Percentiles rank a stretch among this genome's conserved stretches.
phyloP scores from a whole-genome alignment of 1,140 invertebrate genomes.

The Drosophila pachea region DNA sequence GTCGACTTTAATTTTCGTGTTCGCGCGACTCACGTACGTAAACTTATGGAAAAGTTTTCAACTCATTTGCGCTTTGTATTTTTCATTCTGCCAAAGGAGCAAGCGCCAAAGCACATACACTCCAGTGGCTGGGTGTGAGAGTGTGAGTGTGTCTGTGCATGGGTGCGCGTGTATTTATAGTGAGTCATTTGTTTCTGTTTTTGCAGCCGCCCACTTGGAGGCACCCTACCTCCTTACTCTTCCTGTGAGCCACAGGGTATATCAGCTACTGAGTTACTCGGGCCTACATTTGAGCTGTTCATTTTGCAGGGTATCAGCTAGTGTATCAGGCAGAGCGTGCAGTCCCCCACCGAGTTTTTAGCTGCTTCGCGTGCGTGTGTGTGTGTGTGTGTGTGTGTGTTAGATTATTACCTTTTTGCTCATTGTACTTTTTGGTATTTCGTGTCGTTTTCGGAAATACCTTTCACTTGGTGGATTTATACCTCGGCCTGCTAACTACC shows the following conservation, averaged over 20 bases:
- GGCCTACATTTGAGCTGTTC: not conserved
- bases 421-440: slow-evolving; percentile 56
- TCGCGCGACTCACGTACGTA: slow-evolving; percentile 43
- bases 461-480: slow-evolving; percentile 50
- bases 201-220: slow-evolving; percentile 45
- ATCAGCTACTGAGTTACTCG: not conserved
- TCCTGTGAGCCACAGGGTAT: not conserved
- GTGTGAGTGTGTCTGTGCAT: not conserved
- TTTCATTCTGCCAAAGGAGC: slow-evolving; percentile 66
- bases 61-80: slow-evolving; percentile 76
- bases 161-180: slow-evolving; percentile 59
- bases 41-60: slow-evolving; percentile 75
- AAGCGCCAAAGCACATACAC: slow-evolving; percentile 16
- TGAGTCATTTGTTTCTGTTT: slow-evolving; percentile 69
- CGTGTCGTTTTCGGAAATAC: slow-evolving; percentile 61
- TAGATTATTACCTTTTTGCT: slow-evolving; percentile 67
- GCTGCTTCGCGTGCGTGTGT: not conserved
- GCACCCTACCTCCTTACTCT: slow-evolving; percentile 13
- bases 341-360: too few species aligned
- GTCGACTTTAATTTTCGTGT: slow-evolving; percentile 59
- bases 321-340: not conserved
- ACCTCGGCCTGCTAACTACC: slow-evolving; percentile 58
- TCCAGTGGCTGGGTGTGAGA: not conserved
- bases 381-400: slow-evolving; percentile 5
- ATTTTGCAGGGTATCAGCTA: not conserved